Percentiles rank a stretch among this genome's conserved stretches.
These are phyloP conservation scores for Mionectes olivaceus DNA, from an alignment of 2,797 vertebrate species.

Conservation along the genomic window DNA sequence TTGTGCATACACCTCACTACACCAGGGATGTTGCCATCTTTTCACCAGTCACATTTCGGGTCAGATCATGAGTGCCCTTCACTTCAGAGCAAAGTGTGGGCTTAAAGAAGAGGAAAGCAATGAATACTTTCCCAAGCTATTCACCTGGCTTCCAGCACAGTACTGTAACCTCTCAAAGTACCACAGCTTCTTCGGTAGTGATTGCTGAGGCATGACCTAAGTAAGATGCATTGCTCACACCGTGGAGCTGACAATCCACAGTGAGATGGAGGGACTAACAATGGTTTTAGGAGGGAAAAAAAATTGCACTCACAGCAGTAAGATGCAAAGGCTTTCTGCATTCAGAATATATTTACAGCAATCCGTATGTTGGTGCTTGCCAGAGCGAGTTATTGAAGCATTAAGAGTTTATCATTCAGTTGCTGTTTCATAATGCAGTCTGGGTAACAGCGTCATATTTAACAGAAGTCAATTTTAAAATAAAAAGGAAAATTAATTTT, in stretches of 20 bases:
- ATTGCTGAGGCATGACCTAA: background rate
- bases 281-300: background rate
- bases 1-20: background rate
- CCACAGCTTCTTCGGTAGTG: background rate
- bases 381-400: background rate
- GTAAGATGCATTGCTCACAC: background rate
- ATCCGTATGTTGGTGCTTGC: background rate
- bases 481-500: constrained; percentile 55
- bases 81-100: background rate
- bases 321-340: background rate
- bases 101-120: background rate
- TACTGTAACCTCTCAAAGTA: background rate
- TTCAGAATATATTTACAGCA: constrained; percentile 9
- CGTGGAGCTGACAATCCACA: background rate
- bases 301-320: background rate
- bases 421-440: background rate
- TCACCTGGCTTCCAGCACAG: background rate
- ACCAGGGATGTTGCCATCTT: background rate
- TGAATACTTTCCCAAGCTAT: background rate
- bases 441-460: background rate
- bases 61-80: background rate
- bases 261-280: background rate
- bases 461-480: constrained; percentile 32
- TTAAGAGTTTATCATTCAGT: background rate
- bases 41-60: background rate